Base-by-base conservation (phyloP, 2,888 invertebrate species). In the Monopis laevigella region DNA sequence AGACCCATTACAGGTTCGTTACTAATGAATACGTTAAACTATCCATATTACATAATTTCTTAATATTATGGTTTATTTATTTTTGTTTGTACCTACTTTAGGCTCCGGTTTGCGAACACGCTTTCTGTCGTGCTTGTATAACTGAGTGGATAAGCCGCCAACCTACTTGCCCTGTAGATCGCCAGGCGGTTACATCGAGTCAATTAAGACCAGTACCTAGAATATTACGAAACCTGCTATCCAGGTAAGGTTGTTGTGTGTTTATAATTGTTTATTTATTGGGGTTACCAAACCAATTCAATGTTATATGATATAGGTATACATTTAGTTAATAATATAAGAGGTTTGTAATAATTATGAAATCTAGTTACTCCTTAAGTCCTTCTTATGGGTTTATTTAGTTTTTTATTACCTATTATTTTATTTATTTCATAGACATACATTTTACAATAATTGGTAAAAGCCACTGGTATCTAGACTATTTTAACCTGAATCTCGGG, bases 91-190 rank as follows among this genome's bases (percentile, higher is more conserved):
- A n/a, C 16, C 26, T 8, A 28, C 46, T 50, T 18, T 67, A 95
- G 96, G 96, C 96, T 41, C 95, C 95, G 39, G 88, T 89, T 55
- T 98, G 97, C 72, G 97, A 98, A 67, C 97, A 98, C 81, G 96
- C 96, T 43, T 98, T 97, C 75, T 98, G 97, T 69, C 87, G 90
- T 55, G 87, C 87, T 39, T 98, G 97, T 71, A 98, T 98, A 55
- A 91, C 91, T 46, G 95, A 96, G 74, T 98, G 97, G 97, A 87
- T 97, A 50, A 90, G 91, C 49, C 86, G 93, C 39, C 96, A 96
- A 66, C 94, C 93, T 12, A 96, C 93, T 24, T 98, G 97, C 62
- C 97, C 97, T 2, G 91, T 97, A 34, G 97, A 98, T 74, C 86
- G 97, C 41, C 93, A 93, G 62, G 87, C 90, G 39, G 90, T 97